Percentiles rank a stretch among this genome's conserved stretches.
phyloP scores from a whole-genome alignment of 2,797 vertebrate species.

The Sardinella longiceps region DNA sequence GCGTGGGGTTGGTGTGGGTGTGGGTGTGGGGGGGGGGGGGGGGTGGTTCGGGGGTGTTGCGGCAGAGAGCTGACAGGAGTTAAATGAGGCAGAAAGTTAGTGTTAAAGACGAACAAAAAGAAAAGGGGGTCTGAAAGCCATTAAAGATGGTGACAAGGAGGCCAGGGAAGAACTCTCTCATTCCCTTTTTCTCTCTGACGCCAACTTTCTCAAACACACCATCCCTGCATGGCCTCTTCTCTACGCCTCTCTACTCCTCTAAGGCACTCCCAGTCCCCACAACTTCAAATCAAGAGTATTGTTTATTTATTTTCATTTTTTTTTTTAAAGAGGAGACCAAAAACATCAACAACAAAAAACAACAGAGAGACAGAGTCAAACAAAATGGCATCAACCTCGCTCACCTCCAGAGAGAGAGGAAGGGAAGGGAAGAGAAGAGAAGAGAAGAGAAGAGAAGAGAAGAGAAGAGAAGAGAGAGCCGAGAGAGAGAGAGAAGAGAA shows the following conservation, averaged over 20 bases:
- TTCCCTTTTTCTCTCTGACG: not conserved
- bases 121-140: conserved; percentile 66
- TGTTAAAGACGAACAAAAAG: conserved; percentile 73
- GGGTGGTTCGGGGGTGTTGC: conserved; percentile 17
- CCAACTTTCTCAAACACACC: conserved; percentile 4
- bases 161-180: not conserved
- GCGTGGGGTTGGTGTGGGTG: not conserved
- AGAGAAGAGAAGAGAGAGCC: no score
- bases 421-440: no score
- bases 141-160: conserved; percentile 69
- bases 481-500: no score
- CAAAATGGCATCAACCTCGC: conserved; percentile 30
- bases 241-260: not conserved
- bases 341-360: conserved; percentile 26
- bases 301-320: no score
- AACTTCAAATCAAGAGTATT: conserved; percentile 4
- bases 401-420: not conserved
- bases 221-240: not conserved
- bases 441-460: no score
- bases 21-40: no score
- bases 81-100: conserved; percentile 80
- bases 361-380: conserved; percentile 31
- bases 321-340: conserved; percentile 57
- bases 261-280: not conserved
- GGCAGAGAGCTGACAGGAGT: conserved; percentile 63